Base-by-base conservation (phyloP, 2,797 vertebrate genomes). In the Dendrocincla tyrannina region DNA sequence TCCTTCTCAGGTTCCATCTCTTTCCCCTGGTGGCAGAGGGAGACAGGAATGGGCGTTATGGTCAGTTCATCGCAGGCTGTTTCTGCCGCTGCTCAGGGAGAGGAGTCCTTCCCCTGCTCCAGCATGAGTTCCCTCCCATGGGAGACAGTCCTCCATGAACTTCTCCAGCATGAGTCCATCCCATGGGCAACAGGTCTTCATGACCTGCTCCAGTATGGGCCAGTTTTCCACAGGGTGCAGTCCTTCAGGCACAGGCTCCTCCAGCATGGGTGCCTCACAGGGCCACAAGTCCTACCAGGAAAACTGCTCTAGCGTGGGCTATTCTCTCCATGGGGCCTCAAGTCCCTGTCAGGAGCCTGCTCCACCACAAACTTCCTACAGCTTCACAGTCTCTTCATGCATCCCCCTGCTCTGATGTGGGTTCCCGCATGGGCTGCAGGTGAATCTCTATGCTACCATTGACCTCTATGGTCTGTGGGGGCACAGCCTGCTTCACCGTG, bases 211-310 rank as follows among this genome's bases (percentile, higher is more conserved):
- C 30, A 75, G 2, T 41, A 17, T 33, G 47, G 60, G 25, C 30
- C 20, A 9, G 17, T 44, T 35, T 68, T 23, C 30, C n/a, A 3
- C 3, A 11, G 35, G 14, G 5, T 53, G 23, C 77, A 32, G 10
- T 35, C 25, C 62, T 60, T 53, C 8, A 23, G 62, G 18, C 62
- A 47, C 33, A 74, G 46, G 17, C 60, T 67, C 20, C 30, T 67
- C 60, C 39, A 27, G 0, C 0, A 0, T 22, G 39, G 24, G 11
- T 46, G 11, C 11, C 9, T 24, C 17, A 4, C 17, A 8, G 39
- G 8, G 13, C 56, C 59, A 73, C n/a, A 66, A 20, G 16, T 74
- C 69, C 46, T 41, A 2, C 11, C 20, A 35, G 69, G 25, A 47
- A 67, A 23, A 22, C 47, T 81, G 33, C 22, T 68, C 33, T 70